Evolutionary conservation across 2,797 vertebrate species (phyloP).

Genomic region (Poeciliopsis gracilis): DNA sequence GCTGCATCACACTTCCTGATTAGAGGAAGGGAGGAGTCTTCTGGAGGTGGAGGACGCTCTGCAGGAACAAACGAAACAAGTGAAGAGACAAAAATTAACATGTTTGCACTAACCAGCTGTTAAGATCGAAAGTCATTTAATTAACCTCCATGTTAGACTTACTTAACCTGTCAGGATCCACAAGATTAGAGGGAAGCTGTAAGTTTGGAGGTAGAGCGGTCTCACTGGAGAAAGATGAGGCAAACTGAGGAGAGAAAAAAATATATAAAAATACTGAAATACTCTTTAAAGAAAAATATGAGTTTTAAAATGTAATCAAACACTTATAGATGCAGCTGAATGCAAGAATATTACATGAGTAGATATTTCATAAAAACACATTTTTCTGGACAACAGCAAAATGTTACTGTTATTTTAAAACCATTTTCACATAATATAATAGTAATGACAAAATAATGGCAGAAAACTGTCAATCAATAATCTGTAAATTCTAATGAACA

Average conservation of each 20-base stretch:
- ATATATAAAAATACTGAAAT: not conserved
- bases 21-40: conserved; percentile 73
- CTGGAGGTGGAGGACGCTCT: conserved; percentile 71
- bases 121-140: not conserved
- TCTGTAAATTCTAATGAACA: no score
- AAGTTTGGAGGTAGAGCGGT: conserved; percentile 75
- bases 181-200: conserved; percentile 78
- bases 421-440: no score
- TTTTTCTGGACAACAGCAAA: no score
- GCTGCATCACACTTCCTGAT: conserved; percentile 76
- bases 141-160: not conserved
- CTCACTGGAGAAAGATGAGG: conserved; percentile 72
- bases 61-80: conserved; percentile 10
- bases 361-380: no score
- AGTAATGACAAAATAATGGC: no score
- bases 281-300: not conserved
- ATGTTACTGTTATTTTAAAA: no score
- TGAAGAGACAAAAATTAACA: not conserved
- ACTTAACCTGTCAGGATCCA: conserved; percentile 76
- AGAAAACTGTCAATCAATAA: no score
- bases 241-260: conserved; percentile 58
- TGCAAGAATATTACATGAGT: no score
- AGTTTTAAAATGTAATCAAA: not conserved
- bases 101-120: not conserved
- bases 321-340: not conserved